A percentile compares a stretch with the other conserved stretches of the same genome.
phyloP scores from a whole-genome alignment of 2,888 invertebrate genomes.

The Ochlodes sylvanus region DNA sequence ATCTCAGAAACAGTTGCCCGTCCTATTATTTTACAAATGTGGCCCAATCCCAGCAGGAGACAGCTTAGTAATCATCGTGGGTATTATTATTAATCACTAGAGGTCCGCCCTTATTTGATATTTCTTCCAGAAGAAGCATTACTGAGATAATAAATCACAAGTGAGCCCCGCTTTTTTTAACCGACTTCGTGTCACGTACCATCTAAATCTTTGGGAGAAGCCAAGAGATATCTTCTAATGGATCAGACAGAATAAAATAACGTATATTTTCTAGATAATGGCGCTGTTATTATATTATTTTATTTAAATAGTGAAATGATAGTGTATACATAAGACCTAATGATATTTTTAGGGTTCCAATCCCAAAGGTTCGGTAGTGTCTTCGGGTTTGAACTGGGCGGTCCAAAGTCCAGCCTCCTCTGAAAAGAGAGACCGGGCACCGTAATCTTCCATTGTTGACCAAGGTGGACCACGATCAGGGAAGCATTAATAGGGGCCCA shows the following conservation, averaged over 20 bases:
- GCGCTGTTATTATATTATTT: neutral
- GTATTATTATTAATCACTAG: slow-evolving; percentile 14
- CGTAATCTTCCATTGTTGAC: no score
- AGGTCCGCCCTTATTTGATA: slow-evolving; percentile 6
- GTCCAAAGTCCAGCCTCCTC: no score
- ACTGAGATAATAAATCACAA: slow-evolving; percentile 23
- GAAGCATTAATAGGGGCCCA: no score
- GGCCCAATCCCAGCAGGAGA: neutral
- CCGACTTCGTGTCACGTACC: slow-evolving; percentile 12
- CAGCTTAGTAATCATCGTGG: neutral
- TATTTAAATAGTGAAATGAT: neutral
- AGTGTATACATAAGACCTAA: no score
- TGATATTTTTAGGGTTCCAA: no score
- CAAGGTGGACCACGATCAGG: no score
- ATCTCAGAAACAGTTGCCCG: no score
- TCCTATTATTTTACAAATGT: no score
- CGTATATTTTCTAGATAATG: neutral
- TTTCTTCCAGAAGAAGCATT: slow-evolving; percentile 9
- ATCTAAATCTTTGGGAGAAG: slow-evolving; percentile 14
- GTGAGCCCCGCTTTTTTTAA: slow-evolving; percentile 5
- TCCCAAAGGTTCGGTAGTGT: no score
- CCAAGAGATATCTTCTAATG: slow-evolving; percentile 10
- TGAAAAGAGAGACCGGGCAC: no score
- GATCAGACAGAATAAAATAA: slow-evolving; percentile 15
- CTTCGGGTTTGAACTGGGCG: no score